Base-by-base conservation (phyloP, 2,888 invertebrate species). In the Amitus sp. region DNA sequence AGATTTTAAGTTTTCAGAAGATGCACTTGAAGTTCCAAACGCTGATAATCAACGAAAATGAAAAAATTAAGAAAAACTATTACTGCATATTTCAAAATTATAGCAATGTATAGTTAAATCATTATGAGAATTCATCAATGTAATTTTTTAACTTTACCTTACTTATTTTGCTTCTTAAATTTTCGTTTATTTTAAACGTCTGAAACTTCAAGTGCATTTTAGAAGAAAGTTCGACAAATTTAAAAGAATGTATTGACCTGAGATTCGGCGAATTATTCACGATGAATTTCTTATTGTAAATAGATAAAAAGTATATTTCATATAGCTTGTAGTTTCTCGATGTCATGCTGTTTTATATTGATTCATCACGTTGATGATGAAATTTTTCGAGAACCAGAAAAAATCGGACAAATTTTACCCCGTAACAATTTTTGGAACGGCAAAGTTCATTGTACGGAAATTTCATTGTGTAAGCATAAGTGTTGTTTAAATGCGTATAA, bases 251-350 rank as follows among this genome's bases (percentile, higher is more conserved):
- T n/a, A 42, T 42, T 9, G 15, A 18, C 42, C 42, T 7, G 42
- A 42, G n/a, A n/a, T n/a, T 42, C 17, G 20, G 42, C 42, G 4
- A 42, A n/a, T 42, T 42, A 42, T 19, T 42, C 19, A n/a, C 20
- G 20, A n/a, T 42, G n/a, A 42, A 42, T 10, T 42, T 42, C 19
- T 39, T 39, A 39, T 39, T 42, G 42, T 42, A 42, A 42, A 42
- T 42, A 42, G 42, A 42, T 42, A 42, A 9, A 9, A 19, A 12
- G 18, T 42, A 42, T 9, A 42, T 19, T 42, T 18, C 42, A n/a
- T 42, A 42, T n/a, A n/a, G n/a, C 19, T 9, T 20, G 19, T 42
- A 42, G 20, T 19, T 42, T 42, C 42, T 42, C 42, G n/a, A 20
- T 42, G 42, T 42, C 19, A 20, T 42, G 42, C 42, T 20, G 42